A percentile compares a stretch with the other conserved stretches of the same genome.
These are phyloP conservation scores for Lytechinus variegatus DNA, from an alignment of 35 echinoderm and acorn worm genomes.

Conservation along the genomic window DNA sequence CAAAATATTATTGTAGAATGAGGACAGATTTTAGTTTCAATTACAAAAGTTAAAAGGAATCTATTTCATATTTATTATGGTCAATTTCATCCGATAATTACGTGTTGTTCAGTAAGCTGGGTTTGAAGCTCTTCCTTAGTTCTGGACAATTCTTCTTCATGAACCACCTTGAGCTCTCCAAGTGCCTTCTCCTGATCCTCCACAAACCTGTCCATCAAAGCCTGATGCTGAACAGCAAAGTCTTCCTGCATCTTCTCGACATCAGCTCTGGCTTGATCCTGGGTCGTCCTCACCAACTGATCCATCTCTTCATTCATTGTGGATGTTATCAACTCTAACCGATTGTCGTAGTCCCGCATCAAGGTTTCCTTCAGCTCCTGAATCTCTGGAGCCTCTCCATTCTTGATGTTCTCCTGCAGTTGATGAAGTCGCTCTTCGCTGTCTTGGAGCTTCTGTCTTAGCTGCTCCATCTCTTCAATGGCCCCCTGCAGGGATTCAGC, in stretches of 20 bases:
- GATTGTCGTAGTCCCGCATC: conserved; percentile 84
- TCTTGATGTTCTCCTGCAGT: conserved; percentile 64
- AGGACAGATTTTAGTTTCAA: too few species aligned
- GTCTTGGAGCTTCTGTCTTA: conserved; percentile 59
- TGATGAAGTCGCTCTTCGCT: conserved; percentile 51
- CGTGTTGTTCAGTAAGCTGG: conserved; percentile 38
- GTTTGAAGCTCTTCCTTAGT: conserved; percentile 63
- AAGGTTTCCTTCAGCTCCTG: conserved; percentile 74
- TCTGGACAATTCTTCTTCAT: conserved; percentile 63
- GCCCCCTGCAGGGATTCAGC: neutral
- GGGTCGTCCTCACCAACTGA: conserved; percentile 74
- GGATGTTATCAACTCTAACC: conserved; percentile 80
- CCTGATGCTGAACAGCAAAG: conserved; percentile 82
- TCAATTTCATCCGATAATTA: neutral
- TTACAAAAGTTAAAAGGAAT: neutral
- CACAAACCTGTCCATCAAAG: conserved; percentile 87
- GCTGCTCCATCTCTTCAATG: conserved; percentile 23
- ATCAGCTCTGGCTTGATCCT: conserved; percentile 69
- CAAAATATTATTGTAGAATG: too few species aligned
- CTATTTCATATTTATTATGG: neutral
- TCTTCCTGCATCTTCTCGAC: conserved; percentile 80
- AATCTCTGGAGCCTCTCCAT: conserved; percentile 82
- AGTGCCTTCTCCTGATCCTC: conserved; percentile 80
- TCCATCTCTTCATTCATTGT: conserved; percentile 93
- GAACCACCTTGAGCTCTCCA: conserved; percentile 57